Conservation (phyloP, 2,888 invertebrate species). For the Cephus rjabovi region DNA sequence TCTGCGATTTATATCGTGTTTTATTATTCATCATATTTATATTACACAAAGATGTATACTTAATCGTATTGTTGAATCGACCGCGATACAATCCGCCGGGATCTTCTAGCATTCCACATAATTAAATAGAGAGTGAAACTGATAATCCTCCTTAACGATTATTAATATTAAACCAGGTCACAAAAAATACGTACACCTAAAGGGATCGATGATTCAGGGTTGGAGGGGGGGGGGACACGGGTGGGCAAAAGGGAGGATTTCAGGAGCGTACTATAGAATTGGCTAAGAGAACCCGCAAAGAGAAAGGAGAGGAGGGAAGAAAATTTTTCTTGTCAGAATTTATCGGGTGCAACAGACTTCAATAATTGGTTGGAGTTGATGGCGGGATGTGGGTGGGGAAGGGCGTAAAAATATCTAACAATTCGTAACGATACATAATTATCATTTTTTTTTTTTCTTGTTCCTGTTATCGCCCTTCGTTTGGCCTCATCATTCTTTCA, state of each 20-base stretch:
- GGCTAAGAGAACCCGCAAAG: not conserved
- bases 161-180: conserved; percentile 56
- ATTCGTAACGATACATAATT: conserved; percentile 22
- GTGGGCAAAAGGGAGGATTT: not conserved
- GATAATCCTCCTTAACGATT: conserved; percentile 40
- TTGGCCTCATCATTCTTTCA: not conserved
- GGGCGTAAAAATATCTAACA: conserved; percentile 33
- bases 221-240: not conserved
- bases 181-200: conserved; percentile 50
- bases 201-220: conserved; percentile 13
- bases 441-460: conserved; percentile 9
- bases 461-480: conserved; percentile 14
- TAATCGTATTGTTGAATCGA: conserved; percentile 57
- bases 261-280: not conserved
- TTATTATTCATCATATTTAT: conserved; percentile 59
- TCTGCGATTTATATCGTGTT: conserved; percentile 47
- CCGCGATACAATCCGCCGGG: conserved; percentile 51
- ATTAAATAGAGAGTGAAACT: conserved; percentile 52
- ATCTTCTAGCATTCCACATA: conserved; percentile 46
- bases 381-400: conserved; percentile 5
- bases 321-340: not conserved
- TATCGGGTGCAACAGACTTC: conserved; percentile 7
- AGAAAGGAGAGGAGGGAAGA: not conserved
- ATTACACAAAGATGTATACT: conserved; percentile 62
- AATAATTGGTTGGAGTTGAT: not conserved